Percentiles rank a stretch among this genome's conserved stretches.
Conservation (phyloP, 2,888 invertebrate genomes). For the Trissoscelio sp. region DNA sequence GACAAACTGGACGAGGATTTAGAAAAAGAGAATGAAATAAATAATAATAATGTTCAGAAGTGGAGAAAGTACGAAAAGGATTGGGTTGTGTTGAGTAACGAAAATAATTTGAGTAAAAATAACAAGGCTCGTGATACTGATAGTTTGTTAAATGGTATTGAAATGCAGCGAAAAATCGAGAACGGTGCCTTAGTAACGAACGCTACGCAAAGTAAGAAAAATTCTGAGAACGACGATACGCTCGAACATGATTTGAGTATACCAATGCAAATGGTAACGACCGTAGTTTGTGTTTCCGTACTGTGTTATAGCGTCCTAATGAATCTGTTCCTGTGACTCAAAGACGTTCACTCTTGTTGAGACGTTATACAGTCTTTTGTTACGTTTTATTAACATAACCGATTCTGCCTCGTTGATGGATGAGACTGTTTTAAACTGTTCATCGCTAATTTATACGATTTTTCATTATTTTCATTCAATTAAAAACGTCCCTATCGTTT, state of each 20-base stretch:
- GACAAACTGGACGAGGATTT: background rate
- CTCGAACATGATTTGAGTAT: conserved; percentile 77
- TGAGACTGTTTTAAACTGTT: conserved; percentile 31
- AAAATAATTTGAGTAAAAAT: conserved; percentile 69
- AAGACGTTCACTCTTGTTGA: conserved; percentile 28
- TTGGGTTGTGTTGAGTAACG: conserved; percentile 52
- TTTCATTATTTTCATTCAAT: too few species aligned
- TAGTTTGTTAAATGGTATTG: conserved; percentile 30
- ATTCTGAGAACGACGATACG: conserved; percentile 73
- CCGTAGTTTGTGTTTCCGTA: conserved; percentile 83
- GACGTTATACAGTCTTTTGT: conserved; percentile 29
- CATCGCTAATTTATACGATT: background rate
- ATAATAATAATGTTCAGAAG: conserved; percentile 65
- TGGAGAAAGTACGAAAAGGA: conserved; percentile 72
- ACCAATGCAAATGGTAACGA: conserved; percentile 83
- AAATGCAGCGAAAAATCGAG: conserved; percentile 68
- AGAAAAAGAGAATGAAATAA: conserved; percentile 52
- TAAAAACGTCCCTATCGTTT: too few species aligned
- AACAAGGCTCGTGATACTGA: conserved; percentile 70
- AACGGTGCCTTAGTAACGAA: conserved; percentile 75
- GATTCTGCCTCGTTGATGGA: conserved; percentile 49
- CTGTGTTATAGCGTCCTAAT: conserved; percentile 83
- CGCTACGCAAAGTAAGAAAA: conserved; percentile 74
- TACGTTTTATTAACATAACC: conserved; percentile 50
- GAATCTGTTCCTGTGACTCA: conserved; percentile 81